phyloP scores from a whole-genome alignment of 35 echinoderm and acorn worm genomes.

The Heliocidaris erythrogramma region DNA sequence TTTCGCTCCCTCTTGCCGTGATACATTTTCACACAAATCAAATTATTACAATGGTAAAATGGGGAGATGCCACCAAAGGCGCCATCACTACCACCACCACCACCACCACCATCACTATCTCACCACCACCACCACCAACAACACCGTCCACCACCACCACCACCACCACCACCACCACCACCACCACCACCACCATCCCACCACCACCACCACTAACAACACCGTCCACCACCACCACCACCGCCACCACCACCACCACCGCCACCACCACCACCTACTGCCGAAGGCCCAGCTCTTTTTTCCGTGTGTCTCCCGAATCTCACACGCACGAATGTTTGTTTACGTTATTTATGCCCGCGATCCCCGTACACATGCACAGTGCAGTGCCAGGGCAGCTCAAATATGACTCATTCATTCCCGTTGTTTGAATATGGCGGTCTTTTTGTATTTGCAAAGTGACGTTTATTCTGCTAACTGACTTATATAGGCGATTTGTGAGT shows the following conservation, averaged over 20 bases:
- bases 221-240: too few relatives aligned
- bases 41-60: too few relatives aligned
- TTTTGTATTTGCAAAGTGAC: constrained; percentile 27
- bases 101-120: too few relatives aligned
- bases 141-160: not conserved
- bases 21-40: too few relatives aligned
- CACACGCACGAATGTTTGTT: not conserved
- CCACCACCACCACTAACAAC: not conserved
- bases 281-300: too few relatives aligned
- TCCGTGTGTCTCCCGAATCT: too few relatives aligned
- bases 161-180: not conserved
- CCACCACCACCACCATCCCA: not conserved
- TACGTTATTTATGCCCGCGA: constrained; percentile 8
- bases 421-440: constrained; percentile 39
- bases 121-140: not conserved
- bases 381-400: not conserved
- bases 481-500: not conserved
- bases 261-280: not conserved
- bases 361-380: not conserved
- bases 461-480: not conserved
- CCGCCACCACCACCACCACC: too few relatives aligned
- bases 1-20: too few relatives aligned
- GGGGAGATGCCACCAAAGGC: too few relatives aligned
- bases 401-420: not conserved
- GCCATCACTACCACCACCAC: too few relatives aligned